phyloP scores from a whole-genome alignment of 2,797 vertebrate species.

The Etheostoma nigrum region DNA sequence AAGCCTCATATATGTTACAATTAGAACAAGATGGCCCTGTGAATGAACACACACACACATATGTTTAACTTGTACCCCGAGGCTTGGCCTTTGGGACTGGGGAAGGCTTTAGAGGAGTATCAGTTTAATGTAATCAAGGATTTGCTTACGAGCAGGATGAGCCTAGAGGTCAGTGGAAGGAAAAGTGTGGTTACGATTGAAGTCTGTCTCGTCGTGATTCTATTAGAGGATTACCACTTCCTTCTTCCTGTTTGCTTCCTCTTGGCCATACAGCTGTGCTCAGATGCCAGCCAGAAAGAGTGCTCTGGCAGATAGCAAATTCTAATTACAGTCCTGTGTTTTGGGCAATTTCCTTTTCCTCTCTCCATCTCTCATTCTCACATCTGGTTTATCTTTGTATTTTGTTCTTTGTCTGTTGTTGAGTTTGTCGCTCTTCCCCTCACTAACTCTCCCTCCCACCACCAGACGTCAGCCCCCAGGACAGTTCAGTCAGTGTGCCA shows the following conservation, averaged over 20 bases:
- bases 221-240: constrained; percentile 79
- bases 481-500: constrained; percentile 45
- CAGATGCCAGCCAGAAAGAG: constrained; percentile 61
- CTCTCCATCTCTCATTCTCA: constrained; percentile 55
- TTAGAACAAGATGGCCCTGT: constrained; percentile 75
- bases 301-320: constrained; percentile 58
- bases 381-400: constrained; percentile 69
- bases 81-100: constrained; percentile 49
- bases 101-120: constrained; percentile 46
- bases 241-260: constrained; percentile 82
- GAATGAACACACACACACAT: constrained; percentile 60
- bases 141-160: constrained; percentile 63
- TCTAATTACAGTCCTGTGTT: constrained; percentile 65
- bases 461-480: constrained; percentile 32
- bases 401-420: constrained; percentile 42
- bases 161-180: constrained; percentile 68
- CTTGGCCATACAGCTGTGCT: constrained; percentile 69
- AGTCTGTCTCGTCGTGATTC: constrained; percentile 60
- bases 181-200: constrained; percentile 36
- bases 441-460: constrained; percentile 13
- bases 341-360: constrained; percentile 62
- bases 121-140: constrained; percentile 76
- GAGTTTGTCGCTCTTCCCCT: constrained; percentile 34
- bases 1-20: constrained; percentile 53
- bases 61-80: constrained; percentile 38